Base-by-base conservation (phyloP, 2,797 vertebrate genomes). In the Pterois miles region DNA sequence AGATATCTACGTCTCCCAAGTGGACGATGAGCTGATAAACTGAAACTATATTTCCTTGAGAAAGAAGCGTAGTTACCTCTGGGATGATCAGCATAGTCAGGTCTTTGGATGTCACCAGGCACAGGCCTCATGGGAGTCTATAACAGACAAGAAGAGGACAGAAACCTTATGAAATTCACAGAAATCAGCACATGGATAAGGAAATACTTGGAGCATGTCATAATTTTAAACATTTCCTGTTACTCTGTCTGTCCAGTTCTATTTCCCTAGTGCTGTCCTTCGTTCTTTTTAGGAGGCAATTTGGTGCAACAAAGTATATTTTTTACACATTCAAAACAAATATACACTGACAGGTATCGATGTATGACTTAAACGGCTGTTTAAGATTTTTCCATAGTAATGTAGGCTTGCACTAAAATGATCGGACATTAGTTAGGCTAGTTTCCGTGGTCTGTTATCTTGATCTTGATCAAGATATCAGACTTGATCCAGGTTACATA, bases 41-140 rank as follows among this genome's bases (percentile, higher is more conserved):
- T 43, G 4, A 18, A 58, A 31, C 38, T 16, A 16, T 6, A 27
- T 23, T 23, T 48, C 8, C 14, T 8, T 18, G 31, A 71, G 34
- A 74, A 50, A 33, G n/a, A 46, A 50, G 48, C 4, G 5, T 1
- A 5, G n/a, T 96, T 97, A 99, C 98, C 98, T 96, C 98, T 94
- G 3, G 98, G 98, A 84, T 99, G 98, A 92, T 99, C 98, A 33
- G 98, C 98, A 93, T 99, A 99, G 94, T 99, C 98, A 0, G 98
- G 98, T 92, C 98, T 97, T 92, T 98, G 97, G 93, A 99, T 99
- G 69, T 97, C 97, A 86, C 96, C 95, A 38, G 98, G 96, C 88
- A 99, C 98, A 46, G 89, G 96, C 88, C 98, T 96, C 88, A 96
- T 96, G 77, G 98, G 97, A 53, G 97, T 99, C 98, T 99, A 89